Conservation (phyloP, 2,113 vertebrate genomes). For the Sphaerodactylus townsendi region DNA sequence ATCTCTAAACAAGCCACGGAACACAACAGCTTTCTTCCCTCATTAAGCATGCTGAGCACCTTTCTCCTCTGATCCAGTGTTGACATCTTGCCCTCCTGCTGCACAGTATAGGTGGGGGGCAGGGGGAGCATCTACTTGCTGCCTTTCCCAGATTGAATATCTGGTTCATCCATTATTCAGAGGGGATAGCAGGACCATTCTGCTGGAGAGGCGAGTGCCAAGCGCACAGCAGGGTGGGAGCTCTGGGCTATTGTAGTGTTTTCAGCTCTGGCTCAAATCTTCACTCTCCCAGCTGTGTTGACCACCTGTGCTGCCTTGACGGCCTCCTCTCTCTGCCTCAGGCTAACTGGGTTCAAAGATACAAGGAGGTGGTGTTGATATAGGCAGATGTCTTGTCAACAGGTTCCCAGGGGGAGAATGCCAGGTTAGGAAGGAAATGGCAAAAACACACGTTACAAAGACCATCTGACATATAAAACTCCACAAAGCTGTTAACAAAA, state of each 20-base stretch:
- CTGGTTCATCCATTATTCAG: constrained; percentile 7
- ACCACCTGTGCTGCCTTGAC: neutral
- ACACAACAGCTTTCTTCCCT: neutral
- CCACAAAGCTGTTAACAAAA: neutral
- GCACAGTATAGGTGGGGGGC: neutral
- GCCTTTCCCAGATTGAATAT: neutral
- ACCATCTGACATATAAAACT: neutral
- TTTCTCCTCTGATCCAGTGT: neutral
- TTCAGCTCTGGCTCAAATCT: neutral
- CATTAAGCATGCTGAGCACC: neutral
- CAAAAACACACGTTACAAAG: neutral
- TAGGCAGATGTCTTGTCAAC: neutral
- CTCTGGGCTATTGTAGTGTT: neutral
- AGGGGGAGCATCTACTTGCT: neutral
- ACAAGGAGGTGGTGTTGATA: neutral
- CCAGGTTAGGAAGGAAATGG: neutral
- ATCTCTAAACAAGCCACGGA: neutral
- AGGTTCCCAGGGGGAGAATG: too few relatives aligned
- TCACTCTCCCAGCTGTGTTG: neutral
- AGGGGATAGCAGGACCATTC: neutral
- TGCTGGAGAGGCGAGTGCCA: neutral
- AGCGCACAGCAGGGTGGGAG: neutral
- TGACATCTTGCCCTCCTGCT: neutral
- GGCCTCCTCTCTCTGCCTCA: neutral
- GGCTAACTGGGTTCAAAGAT: neutral